phyloP scores from a whole-genome alignment of 1,140 invertebrate genomes.

The Drosophila obscura region DNA sequence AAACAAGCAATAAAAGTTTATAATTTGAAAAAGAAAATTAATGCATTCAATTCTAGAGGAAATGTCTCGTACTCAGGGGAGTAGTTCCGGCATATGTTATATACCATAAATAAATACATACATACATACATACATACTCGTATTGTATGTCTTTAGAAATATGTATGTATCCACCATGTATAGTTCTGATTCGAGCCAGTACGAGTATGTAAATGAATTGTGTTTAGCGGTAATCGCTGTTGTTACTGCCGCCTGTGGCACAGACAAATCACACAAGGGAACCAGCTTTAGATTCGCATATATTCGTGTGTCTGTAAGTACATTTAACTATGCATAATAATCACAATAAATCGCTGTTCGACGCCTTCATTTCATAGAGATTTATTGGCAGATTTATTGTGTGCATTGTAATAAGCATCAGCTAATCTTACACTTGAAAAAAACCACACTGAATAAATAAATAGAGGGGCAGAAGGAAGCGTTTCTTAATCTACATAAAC shows the following conservation, averaged over 20 bases:
- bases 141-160: too few relatives aligned
- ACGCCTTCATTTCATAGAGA: constrained; percentile 9
- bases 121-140: too few relatives aligned
- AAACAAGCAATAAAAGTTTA: neutral
- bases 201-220: constrained; percentile 37
- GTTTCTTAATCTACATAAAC: too few relatives aligned
- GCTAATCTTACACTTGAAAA: constrained; percentile 26
- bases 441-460: neutral
- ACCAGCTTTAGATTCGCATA: neutral
- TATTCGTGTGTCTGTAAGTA: neutral
- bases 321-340: constrained; percentile 17
- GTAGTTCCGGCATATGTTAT: constrained; percentile 40
- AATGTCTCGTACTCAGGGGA: constrained; percentile 25
- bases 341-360: constrained; percentile 39
- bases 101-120: neutral
- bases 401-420: neutral
- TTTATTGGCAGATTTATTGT: constrained; percentile 19
- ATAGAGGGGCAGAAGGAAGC: too few relatives aligned
- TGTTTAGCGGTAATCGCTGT: constrained; percentile 1
- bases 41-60: constrained; percentile 5
- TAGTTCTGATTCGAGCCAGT: constrained; percentile 10
- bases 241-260: too few relatives aligned
- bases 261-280: constrained; percentile 19
- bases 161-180: too few relatives aligned
- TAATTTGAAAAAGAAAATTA: neutral